Evolutionary conservation across 2,888 invertebrate genomes (phyloP), one percentile per base, ranked within the genome.

Genomic region (Drosophila helvetica): DNA sequence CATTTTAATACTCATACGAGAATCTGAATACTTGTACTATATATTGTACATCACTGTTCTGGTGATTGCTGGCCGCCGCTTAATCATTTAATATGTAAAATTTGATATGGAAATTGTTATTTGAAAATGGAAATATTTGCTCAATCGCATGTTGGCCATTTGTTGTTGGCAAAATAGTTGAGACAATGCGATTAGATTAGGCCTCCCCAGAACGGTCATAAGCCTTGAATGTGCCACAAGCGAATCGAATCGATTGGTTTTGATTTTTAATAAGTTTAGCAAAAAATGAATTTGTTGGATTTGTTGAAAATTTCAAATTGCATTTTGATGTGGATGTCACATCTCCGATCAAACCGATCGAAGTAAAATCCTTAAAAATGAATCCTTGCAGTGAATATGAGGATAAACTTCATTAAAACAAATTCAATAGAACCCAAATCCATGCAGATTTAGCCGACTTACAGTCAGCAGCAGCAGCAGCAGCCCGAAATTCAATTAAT

Each of bases 61-160:
- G 48, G 63, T 22, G 63, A 56, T 60, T 48, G 54, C 53, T 53
- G 38, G 38, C 38, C n/a, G 15, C 38, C 15, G 59, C 58, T 74
- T 72, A 73, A 72, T 72, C 74, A 71, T 64, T 73, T 67, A 52
- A 45, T 48, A 67, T 66, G n/a, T 67, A 47, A 38, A 53, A 74
- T 66, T 74, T 66, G 17, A 74, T 53, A 59, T 45, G 72, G 56
- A 60, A 72, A 74, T 73, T 67, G 54, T 51, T 55, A 53, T 45
- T 53, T 43, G 51, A 64, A 58, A 58, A 56, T 65, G 74, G 59
- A 73, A 72, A 72, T 80, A 70, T 78, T 78, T 65, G 59, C 50
- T 53, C 74, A 66, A 74, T 79, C 67, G 61, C 79, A 78, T 70
- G 77, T 76, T 74, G 59, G 53, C 38, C 30, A 55, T 30, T 66